Percentiles rank a stretch among this genome's conserved stretches.
phyloP scores from a whole-genome alignment of 2,797 vertebrate genomes.

The Paratrypauchen microcephalus region DNA sequence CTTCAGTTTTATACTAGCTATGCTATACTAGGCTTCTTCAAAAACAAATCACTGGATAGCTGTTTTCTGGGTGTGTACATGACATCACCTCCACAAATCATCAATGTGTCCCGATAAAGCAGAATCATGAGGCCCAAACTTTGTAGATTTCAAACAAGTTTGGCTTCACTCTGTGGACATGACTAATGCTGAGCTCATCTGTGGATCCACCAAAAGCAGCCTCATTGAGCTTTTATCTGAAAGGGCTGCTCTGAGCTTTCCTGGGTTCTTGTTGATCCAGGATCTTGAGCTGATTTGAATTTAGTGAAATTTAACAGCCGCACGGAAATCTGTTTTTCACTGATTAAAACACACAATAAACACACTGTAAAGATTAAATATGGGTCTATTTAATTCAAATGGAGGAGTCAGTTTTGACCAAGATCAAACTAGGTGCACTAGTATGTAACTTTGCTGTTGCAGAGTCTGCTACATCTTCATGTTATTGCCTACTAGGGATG shows the following conservation, averaged over 20 bases:
- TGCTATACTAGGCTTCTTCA: no score
- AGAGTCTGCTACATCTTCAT: no score
- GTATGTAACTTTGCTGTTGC: no score
- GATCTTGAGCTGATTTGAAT: conserved; percentile 12
- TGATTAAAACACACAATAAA: background rate
- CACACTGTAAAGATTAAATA: background rate
- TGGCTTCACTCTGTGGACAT: conserved; percentile 20
- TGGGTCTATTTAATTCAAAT: no score
- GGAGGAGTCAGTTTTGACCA: no score
- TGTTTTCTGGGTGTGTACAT: conserved; percentile 5
- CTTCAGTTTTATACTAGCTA: conserved; percentile 6
- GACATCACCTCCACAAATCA: background rate
- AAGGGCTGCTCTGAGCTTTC: conserved; percentile 10
- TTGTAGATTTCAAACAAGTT: background rate
- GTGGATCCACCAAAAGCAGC: conserved; percentile 26
- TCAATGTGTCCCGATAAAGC: conserved; percentile 12
- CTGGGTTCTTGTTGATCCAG: background rate
- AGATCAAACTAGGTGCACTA: no score
- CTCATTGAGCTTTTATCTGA: conserved; percentile 8
- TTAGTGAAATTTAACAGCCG: conserved; percentile 8
- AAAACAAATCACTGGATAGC: background rate
- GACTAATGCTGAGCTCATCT: conserved; percentile 29
- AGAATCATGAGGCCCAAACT: background rate
- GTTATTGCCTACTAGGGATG: no score
- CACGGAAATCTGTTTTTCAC: conserved; percentile 39